Evolutionary conservation across 2,888 invertebrate genomes (phyloP), one percentile per base, ranked within the genome.

Genomic region (Eutolmus rufibarbis): DNA sequence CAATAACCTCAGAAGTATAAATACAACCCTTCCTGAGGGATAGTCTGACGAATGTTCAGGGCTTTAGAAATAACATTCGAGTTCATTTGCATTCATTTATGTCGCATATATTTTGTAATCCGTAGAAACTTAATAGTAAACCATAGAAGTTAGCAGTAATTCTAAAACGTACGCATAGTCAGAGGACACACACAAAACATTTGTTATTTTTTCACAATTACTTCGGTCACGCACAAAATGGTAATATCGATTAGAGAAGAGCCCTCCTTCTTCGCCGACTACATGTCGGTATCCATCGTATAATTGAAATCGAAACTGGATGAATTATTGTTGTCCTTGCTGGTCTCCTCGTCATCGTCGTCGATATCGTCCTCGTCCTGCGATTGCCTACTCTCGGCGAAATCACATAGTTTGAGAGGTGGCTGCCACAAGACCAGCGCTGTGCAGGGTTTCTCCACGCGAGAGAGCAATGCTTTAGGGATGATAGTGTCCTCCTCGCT

Each of bases 351-450:
- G 56, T 91, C 90, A 87, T 90, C 91, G 87, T 91, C 91, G n/a
- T 90, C 90, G 23, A 90, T 90, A 57, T 88, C 88, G 5, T 88
- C 87, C 74, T 74, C 74, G 9, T 74, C 82, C 28, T 86, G 74
- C 5, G 88, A 81, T 4, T 51, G 19, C 37, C 2, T n/a, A 23
- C 74, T 66, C 9, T 81, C 40, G 57, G 77, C 86, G 1, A 90
- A 87, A 46, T 90, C 87, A 78, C 89, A 88, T 5, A 94, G 93
- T 89, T 94, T 93, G 37, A 94, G 94, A 87, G 96, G 95, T 0
- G 97, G 97, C 91, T 96, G 95, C 97, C 97, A 97, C 12, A 97
- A 94, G 1, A 97, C 96, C 89, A 97, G 91, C 4, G 97, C 97
- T 93, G 96, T 96, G 90, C 96, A 95, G 0, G 96, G 96, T 91